phyloP scores from a whole-genome alignment of 2,888 invertebrate genomes.

The Eristalis intricaria region DNA sequence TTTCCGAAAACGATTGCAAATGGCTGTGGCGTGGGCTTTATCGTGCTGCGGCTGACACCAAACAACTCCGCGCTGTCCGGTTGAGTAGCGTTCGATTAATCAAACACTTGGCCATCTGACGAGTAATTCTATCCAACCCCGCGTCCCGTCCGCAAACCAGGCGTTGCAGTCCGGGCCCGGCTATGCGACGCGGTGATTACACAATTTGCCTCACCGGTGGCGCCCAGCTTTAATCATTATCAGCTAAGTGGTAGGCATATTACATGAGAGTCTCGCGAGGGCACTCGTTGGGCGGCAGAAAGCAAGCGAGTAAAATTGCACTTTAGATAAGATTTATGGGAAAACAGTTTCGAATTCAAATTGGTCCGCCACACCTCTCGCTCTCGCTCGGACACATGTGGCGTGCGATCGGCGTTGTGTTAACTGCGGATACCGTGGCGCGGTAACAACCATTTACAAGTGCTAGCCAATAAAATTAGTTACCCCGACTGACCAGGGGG shows the following conservation, averaged over 20 bases:
- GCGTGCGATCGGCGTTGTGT: conserved; percentile 51
- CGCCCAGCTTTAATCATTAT: conserved; percentile 61
- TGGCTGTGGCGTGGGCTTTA: conserved; percentile 30
- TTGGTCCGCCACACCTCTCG: conserved; percentile 50
- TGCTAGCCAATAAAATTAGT: conserved; percentile 36
- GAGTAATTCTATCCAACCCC: conserved; percentile 29
- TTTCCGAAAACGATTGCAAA: conserved; percentile 44
- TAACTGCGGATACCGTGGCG: conserved; percentile 20
- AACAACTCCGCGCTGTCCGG: conserved; percentile 58
- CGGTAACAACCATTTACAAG: conserved; percentile 18
- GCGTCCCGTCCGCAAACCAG: not conserved
- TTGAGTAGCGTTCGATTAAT: conserved; percentile 59
- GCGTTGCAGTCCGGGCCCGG: conserved; percentile 9
- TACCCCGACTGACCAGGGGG: not conserved
- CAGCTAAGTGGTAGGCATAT: conserved; percentile 59
- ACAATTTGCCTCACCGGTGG: conserved; percentile 46
- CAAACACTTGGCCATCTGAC: conserved; percentile 59
- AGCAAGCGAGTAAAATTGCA: conserved; percentile 27
- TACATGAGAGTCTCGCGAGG: conserved; percentile 40
- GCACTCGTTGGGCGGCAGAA: conserved; percentile 10
- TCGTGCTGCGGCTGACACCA: conserved; percentile 50
- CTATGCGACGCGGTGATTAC: conserved; percentile 21
- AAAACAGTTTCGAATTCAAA: conserved; percentile 56
- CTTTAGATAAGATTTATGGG: conserved; percentile 62
- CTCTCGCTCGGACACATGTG: conserved; percentile 38